Evolutionary conservation across 2,888 invertebrate genomes (phyloP).

Genomic region (Lingula anatina): DNA sequence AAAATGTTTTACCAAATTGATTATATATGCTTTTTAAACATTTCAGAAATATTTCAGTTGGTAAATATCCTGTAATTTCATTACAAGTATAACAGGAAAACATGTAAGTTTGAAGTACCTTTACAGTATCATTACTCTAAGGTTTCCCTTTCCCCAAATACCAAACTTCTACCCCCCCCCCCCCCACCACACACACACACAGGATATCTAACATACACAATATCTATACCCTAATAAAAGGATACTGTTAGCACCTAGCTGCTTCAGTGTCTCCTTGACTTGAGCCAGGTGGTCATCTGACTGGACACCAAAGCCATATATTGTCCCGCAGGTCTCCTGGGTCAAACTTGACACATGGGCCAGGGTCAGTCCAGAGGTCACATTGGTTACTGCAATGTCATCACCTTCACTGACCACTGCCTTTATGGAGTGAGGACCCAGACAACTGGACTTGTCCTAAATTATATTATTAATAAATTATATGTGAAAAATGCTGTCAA

Average conservation of each 20-base stretch:
- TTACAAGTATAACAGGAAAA: background rate
- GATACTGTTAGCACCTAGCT: constrained; percentile 40
- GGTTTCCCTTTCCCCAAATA: too few species aligned
- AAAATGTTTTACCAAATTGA: too few species aligned
- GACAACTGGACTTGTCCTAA: constrained; percentile 49
- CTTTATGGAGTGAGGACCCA: constrained; percentile 41
- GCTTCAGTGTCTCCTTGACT: constrained; percentile 27
- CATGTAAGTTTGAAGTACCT: too few species aligned
- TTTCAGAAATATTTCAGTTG: too few species aligned
- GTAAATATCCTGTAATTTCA: background rate
- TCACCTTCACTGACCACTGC: constrained; percentile 38
- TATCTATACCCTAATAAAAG: constrained; percentile 14
- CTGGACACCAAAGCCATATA: constrained; percentile 35
- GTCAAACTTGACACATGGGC: constrained; percentile 44
- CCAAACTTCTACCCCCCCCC: too few species aligned
- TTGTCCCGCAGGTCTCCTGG: constrained; percentile 19
- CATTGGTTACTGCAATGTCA: constrained; percentile 46
- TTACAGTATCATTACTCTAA: too few species aligned
- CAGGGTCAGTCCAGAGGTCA: constrained; percentile 39
- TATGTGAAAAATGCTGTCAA: background rate
- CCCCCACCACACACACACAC: too few species aligned
- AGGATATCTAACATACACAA: too few species aligned
- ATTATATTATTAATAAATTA: constrained; percentile 3
- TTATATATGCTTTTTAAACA: too few species aligned
- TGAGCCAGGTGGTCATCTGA: constrained; percentile 16